Conservation (phyloP, 2,888 invertebrate genomes). For the Alcis repandata region DNA sequence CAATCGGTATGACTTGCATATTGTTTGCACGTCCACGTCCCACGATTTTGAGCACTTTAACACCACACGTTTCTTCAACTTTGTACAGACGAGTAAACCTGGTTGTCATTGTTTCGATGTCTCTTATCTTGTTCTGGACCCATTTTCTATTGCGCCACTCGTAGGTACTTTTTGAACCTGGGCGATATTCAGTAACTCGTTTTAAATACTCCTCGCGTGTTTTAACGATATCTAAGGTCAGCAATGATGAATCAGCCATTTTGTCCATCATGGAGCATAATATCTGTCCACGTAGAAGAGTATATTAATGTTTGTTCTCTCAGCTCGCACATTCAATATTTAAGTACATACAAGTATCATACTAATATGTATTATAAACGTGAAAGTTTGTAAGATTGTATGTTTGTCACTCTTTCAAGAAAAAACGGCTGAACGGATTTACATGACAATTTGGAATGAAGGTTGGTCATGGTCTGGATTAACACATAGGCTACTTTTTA, state of each 20-base stretch:
- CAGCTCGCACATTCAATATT: too few species aligned
- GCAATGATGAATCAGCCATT: neutral
- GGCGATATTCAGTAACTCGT: neutral
- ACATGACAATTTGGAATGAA: too few species aligned
- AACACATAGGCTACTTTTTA: too few species aligned
- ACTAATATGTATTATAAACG: too few species aligned
- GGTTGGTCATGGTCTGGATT: too few species aligned
- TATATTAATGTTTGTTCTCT: too few species aligned
- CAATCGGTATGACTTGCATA: conserved; percentile 4
- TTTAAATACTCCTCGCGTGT: neutral
- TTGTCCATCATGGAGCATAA: neutral
- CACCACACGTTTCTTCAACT: neutral
- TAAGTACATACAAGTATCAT: too few species aligned
- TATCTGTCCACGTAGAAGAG: too few species aligned
- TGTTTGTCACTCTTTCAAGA: too few species aligned
- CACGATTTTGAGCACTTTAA: neutral
- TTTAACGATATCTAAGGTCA: neutral
- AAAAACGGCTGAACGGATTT: too few species aligned
- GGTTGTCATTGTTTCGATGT: neutral
- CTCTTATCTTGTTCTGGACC: neutral
- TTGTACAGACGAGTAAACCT: neutral
- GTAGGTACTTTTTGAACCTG: neutral
- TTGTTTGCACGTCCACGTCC: neutral
- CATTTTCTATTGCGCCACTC: conserved; percentile 3
- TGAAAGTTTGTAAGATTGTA: too few species aligned